Conservation (phyloP, 30 jellyfish, hydroid and myxozoan genomes). For the Chrysaora quinquecirrha region DNA sequence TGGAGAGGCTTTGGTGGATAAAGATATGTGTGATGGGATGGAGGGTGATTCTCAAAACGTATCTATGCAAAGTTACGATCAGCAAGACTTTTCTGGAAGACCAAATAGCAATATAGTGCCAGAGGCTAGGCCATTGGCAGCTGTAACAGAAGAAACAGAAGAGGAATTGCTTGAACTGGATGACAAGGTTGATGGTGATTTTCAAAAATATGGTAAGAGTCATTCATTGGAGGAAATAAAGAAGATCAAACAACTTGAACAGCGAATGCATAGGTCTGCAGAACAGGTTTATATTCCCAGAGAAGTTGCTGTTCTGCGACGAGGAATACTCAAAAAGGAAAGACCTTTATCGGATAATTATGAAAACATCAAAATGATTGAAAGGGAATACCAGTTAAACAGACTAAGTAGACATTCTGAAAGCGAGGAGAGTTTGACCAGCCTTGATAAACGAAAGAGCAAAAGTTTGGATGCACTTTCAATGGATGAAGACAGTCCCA, state of each 20-base stretch:
- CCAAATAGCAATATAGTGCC: constrained; percentile 28
- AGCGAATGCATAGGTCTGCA: constrained; percentile 67
- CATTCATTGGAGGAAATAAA: constrained; percentile 60
- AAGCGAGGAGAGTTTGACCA: constrained; percentile 32
- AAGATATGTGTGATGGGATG: too few species aligned
- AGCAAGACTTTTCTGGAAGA: constrained; percentile 33
- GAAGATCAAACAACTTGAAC: constrained; percentile 15
- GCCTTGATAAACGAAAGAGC: constrained; percentile 65
- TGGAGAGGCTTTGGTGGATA: too few species aligned
- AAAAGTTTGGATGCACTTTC: constrained; percentile 75
- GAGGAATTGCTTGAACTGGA: constrained; percentile 85
- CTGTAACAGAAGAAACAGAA: constrained; percentile 95
- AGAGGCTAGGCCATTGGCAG: constrained; percentile 61
- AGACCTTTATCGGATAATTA: constrained; percentile 96
- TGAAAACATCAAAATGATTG: constrained; percentile 85
- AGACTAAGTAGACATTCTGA: constrained; percentile 42
- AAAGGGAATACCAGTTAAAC: constrained; percentile 56
- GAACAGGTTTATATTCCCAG: constrained; percentile 56
- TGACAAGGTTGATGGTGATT: constrained; percentile 24
- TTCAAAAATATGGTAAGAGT: constrained; percentile 18
- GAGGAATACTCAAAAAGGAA: constrained; percentile 76
- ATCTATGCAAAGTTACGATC: background rate
- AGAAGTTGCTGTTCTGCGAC: constrained; percentile 55
- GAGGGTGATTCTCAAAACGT: background rate
- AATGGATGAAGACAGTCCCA: constrained; percentile 44